These are phyloP conservation scores for Phragmatobia fuliginosa DNA, from an alignment of 2,888 invertebrate species.

Conservation along the genomic window DNA sequence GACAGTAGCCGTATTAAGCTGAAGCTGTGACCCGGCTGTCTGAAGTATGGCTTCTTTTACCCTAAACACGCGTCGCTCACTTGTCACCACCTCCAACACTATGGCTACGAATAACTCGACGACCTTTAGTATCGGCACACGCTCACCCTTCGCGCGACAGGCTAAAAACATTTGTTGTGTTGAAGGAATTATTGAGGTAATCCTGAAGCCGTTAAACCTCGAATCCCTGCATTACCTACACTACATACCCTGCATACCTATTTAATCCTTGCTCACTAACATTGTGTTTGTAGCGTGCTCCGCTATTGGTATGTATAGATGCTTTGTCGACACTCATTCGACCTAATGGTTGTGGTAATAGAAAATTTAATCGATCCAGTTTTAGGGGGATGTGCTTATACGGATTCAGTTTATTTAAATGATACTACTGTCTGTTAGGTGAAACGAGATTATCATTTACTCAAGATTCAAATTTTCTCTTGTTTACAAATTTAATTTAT, in stretches of 20 bases:
- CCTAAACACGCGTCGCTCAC: slow-evolving; percentile 58
- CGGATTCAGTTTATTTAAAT: slow-evolving; percentile 76
- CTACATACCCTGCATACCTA: slow-evolving; percentile 81
- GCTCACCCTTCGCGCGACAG: slow-evolving; percentile 52
- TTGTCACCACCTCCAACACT: slow-evolving; percentile 55
- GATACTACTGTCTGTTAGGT: slow-evolving; percentile 66
- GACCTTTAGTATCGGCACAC: slow-evolving; percentile 53
- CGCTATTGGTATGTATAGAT: slow-evolving; percentile 54
- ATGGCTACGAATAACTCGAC: slow-evolving; percentile 57
- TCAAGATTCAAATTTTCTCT: slow-evolving; percentile 46
- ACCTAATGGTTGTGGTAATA: slow-evolving; percentile 72
- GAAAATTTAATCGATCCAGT: slow-evolving; percentile 66
- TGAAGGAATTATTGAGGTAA: slow-evolving; percentile 82
- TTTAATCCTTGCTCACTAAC: slow-evolving; percentile 81
- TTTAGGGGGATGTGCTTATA: slow-evolving; percentile 64
- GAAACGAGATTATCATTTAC: slow-evolving; percentile 67
- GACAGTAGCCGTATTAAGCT: slow-evolving; percentile 65
- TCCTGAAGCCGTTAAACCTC: slow-evolving; percentile 84
- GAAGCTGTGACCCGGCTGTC: slow-evolving; percentile 68
- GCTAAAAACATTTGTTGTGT: slow-evolving; percentile 84
- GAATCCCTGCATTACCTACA: slow-evolving; percentile 84
- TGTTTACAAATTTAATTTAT: slow-evolving; percentile 30
- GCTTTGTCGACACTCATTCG: slow-evolving; percentile 59
- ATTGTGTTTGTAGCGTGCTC: slow-evolving; percentile 65
- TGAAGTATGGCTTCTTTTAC: slow-evolving; percentile 74